Base-by-base conservation (phyloP, 2,797 vertebrate species). In the Hozukius guyotensis region DNA sequence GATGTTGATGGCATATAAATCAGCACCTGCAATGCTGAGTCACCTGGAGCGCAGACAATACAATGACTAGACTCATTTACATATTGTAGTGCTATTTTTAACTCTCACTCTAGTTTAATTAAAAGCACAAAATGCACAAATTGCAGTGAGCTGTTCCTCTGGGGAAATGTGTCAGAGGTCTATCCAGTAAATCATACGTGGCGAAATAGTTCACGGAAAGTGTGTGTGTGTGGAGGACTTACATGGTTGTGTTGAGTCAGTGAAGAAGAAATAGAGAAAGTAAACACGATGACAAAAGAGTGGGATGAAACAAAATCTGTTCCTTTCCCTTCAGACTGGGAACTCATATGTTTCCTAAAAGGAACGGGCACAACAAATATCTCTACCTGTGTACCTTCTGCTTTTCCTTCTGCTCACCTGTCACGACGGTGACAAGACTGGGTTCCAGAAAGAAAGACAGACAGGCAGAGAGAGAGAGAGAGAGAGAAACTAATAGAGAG, bases 1-100 rank as follows among this genome's bases (percentile, higher is more conserved):
- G 70, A 75, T 82, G 66, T 80, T 49, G 31, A 46, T 72, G 67
- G 69, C 61, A 81, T 67, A 69, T 81, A 55, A 86, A 82, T 85
- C 52, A 84, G 65, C 57, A 36, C 53, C 80, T 70, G 67, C 70
- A 25, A 53, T 62, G 53, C 32, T 84, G 71, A 88, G 68, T 85
- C 79, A 80, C 46, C 78, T 77, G 72, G 52, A 73, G 32, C 34
- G 24, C 57, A 77, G 75, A 85, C 53, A 68, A 78, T 63, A 64
- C 18, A 81, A 14, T 27, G 34, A 32, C 57, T 79, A 25, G 13
- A 56, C 61, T 61, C 22, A 83, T 70, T 78, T 74, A 31, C 66
- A 78, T 78, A 3, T 2, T 24, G 49, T 42, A 3, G 6, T 9
- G 29, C 46, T 84, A 59, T 76, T 59, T 85, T 81, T 38, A 74